Evolutionary conservation across 1,140 invertebrate genomes (phyloP).

Genomic region (Artemia franciscana): DNA sequence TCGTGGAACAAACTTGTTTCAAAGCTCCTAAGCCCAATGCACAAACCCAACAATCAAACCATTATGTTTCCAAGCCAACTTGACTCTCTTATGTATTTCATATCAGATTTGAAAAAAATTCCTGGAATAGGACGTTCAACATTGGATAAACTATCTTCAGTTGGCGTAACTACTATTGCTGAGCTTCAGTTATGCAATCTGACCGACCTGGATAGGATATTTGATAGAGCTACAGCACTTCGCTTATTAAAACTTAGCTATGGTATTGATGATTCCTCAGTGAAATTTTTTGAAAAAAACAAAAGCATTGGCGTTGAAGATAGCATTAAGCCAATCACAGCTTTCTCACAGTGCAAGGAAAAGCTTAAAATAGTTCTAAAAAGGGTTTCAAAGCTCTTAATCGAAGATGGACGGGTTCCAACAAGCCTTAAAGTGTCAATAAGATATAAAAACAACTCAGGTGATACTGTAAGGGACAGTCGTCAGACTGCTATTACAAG

Average conservation of each 20-base stretch:
- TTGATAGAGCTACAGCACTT: slow-evolving; percentile 37
- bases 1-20: slow-evolving; percentile 58
- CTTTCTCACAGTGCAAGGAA: slow-evolving; percentile 40
- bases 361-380: slow-evolving; percentile 36
- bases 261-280: slow-evolving; percentile 38
- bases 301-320: slow-evolving; percentile 48
- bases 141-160: slow-evolving; percentile 30
- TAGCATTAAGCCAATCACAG: slow-evolving; percentile 37
- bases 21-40: slow-evolving; percentile 40
- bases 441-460: slow-evolving; percentile 31
- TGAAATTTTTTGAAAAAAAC: slow-evolving; percentile 41
- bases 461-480: slow-evolving; percentile 36
- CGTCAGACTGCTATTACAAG: slow-evolving; percentile 39
- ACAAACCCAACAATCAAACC: slow-evolving; percentile 61
- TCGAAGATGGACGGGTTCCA: slow-evolving; percentile 47
- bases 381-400: slow-evolving; percentile 38
- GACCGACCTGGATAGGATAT: slow-evolving; percentile 29
- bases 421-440: slow-evolving; percentile 42
- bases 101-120: slow-evolving; percentile 30
- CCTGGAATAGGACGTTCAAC: slow-evolving; percentile 46
- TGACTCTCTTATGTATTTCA: slow-evolving; percentile 33
- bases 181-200: slow-evolving; percentile 36
- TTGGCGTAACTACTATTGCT: slow-evolving; percentile 34
- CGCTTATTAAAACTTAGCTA: slow-evolving; percentile 37
- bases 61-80: slow-evolving; percentile 40